Evolutionary conservation across 2,797 vertebrate genomes (phyloP), one percentile per base, ranked within the genome.

Genomic region (Macropus fuliginosus): DNA sequence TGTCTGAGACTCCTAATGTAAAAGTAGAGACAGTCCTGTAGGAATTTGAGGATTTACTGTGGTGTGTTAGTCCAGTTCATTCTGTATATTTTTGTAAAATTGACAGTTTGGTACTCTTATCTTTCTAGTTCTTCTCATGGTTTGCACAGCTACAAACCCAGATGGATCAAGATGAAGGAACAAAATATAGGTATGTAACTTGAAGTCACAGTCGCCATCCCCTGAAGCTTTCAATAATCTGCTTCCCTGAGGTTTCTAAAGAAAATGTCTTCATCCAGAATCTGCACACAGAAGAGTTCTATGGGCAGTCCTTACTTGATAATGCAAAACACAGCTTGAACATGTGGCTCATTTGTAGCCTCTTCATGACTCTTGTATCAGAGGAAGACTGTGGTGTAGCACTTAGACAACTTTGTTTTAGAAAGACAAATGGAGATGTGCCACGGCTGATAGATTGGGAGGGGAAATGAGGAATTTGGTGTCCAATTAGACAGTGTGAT

Each of bases 101-200:
- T 87, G 94, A 91, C 91, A 95, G 21, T 96, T 56, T 94, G 96
- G 92, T 97, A 92, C 94, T 98, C 91, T 98, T 98, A 74, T 98
- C 95, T 57, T 98, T 99, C 94, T 98, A 99, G 99, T 99, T 99
- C 98, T 99, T 99, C 96, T 99, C 99, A 91, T 99, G 99, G 99
- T 99, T 99, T 98, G 99, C 99, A 95, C 99, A 99, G 97, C 98
- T 99, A 55, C 99, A 99, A 97, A 98, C 98, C 55, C 99, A 99
- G 97, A 99, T 99, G 99, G 99, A 99, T 98, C 99, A 99, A 98
- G 99, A 99, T 95, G 99, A 99, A 98, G 99, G 98, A 81, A 98
- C 98, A 59, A 99, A 99, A 97, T 99, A 99, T 97, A 99, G 99
- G 99, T 99, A 98, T 0, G 97, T 97, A 56, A 81, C 97, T 93